Percentiles rank a stretch among this genome's conserved stretches.
phyloP scores from a whole-genome alignment of 30 jellyfish, hydroid and myxozoan genomes.

The Hydractinia echinata region DNA sequence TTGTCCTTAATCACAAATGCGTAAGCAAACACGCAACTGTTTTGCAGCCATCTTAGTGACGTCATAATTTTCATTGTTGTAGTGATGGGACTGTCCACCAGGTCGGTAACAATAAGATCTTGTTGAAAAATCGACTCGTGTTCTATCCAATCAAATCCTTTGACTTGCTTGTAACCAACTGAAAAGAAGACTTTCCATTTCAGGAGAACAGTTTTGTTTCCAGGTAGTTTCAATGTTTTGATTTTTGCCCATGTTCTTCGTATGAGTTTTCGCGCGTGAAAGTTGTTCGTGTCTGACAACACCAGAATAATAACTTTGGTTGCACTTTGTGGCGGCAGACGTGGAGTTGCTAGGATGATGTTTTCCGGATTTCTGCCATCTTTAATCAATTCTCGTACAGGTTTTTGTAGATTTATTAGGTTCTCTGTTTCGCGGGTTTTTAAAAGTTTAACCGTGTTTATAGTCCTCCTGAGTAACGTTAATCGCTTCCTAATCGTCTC shows the following conservation, averaged over 20 bases:
- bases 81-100: not conserved
- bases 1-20: not conserved
- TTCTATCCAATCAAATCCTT: not conserved
- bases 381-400: not conserved
- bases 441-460: too few relatives aligned
- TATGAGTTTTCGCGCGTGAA: not conserved
- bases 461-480: too few relatives aligned
- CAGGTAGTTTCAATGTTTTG: not conserved
- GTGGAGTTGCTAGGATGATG: not conserved
- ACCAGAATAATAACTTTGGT: not conserved
- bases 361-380: not conserved
- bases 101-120: not conserved
- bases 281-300: not conserved
- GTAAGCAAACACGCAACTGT: not conserved
- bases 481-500: too few relatives aligned
- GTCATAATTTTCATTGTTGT: not conserved
- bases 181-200: not conserved
- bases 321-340: not conserved
- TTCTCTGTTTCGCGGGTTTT: too few relatives aligned
- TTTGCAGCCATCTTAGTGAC: not conserved
- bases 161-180: not conserved
- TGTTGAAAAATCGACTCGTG: not conserved
- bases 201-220: not conserved
- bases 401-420: not conserved
- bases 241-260: conserved; percentile 1